Conservation (phyloP, 1,140 invertebrate species). For the Pectinophora gossypiella region DNA sequence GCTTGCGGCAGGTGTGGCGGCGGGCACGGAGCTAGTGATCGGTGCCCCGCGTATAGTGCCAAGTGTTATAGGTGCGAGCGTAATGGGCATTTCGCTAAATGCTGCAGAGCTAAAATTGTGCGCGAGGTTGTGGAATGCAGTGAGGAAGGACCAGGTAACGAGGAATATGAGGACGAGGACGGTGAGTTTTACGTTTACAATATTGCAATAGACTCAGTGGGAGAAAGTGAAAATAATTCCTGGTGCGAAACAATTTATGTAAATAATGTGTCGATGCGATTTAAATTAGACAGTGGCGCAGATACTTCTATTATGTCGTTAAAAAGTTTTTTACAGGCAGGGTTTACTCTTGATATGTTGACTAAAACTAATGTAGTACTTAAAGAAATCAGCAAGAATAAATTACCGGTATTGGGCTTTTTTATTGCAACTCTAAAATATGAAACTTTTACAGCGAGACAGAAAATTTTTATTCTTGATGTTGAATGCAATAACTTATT, state of each 20-base stretch:
- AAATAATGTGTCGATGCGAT: background rate
- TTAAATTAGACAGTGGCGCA: slow-evolving; percentile 2
- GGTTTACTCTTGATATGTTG: background rate
- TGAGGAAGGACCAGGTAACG: no score
- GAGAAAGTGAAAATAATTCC: background rate
- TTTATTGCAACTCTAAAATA: background rate
- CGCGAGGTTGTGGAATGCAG: no score
- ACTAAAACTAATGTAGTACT: background rate
- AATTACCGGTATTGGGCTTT: background rate
- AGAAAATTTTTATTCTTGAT: background rate
- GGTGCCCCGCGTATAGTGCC: no score
- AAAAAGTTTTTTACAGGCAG: background rate
- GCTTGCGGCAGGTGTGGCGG: background rate
- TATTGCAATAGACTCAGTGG: background rate
- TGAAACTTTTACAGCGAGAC: background rate
- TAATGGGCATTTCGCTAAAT: no score
- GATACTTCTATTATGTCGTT: background rate
- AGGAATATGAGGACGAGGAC: no score
- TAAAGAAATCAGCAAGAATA: slow-evolving; percentile 2
- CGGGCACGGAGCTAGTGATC: no score
- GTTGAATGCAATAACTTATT: slow-evolving; percentile 1
- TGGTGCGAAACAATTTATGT: background rate
- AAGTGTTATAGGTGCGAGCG: no score
- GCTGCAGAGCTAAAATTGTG: no score
- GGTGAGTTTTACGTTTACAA: background rate